Percentiles rank a stretch among this genome's conserved stretches.
These are phyloP conservation scores for Pocillopora grandis DNA, from an alignment of 92 coral and sea anemone genomes.

Conservation along the genomic window DNA sequence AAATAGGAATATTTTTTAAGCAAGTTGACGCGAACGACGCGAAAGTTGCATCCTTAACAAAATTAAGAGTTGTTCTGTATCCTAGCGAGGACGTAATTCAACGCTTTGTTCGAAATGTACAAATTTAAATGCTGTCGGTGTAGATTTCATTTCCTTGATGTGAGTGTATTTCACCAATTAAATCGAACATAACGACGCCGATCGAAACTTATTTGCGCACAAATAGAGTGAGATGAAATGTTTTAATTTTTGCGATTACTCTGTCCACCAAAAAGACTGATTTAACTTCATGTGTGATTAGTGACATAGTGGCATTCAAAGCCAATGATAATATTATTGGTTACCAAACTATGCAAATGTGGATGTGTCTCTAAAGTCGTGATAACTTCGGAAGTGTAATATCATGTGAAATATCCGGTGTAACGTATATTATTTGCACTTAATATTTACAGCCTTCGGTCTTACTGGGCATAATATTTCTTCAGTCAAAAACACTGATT, in stretches of 20 bases:
- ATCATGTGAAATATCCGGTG: neutral
- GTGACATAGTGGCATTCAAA: neutral
- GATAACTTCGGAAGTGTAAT: slow-evolving; percentile 1
- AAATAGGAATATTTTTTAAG: neutral
- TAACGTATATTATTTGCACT: neutral
- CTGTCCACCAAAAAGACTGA: neutral
- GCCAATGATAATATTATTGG: neutral
- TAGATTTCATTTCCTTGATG: slow-evolving; percentile 15
- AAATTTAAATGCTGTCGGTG: slow-evolving; percentile 12
- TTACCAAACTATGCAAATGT: slow-evolving; percentile 33
- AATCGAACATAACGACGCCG: neutral
- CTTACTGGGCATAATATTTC: neutral
- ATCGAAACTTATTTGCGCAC: neutral
- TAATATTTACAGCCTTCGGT: slow-evolving; percentile 2
- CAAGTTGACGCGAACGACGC: neutral
- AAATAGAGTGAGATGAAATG: no score
- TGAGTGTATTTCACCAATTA: slow-evolving; percentile 16
- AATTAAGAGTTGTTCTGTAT: neutral
- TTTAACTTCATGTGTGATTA: neutral
- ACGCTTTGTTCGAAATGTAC: neutral
- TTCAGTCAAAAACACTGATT: neutral
- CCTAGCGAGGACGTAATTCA: neutral
- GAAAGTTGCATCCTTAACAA: neutral
- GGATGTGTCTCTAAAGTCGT: neutral
- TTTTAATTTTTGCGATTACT: neutral